Conservation (phyloP, 2,113 vertebrate genomes). For the Calonectris borealis region DNA sequence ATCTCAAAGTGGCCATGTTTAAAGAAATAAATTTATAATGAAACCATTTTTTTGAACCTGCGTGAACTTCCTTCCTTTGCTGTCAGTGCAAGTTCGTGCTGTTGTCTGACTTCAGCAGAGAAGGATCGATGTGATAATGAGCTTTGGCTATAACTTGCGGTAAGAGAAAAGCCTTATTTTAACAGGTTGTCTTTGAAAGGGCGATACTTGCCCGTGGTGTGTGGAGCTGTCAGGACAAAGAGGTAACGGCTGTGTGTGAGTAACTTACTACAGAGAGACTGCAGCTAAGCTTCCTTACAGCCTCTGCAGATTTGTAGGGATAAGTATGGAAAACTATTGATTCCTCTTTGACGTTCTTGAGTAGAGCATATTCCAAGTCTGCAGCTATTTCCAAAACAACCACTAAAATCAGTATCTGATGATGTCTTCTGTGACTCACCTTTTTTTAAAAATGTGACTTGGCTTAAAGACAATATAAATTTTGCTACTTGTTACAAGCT, state of each 20-base stretch:
- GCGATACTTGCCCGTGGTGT: too few relatives aligned
- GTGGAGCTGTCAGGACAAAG: neutral
- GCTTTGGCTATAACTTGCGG: neutral
- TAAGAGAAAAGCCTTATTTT: neutral
- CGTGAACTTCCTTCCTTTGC: neutral
- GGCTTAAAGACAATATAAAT: neutral
- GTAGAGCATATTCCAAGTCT: neutral
- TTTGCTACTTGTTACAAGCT: neutral
- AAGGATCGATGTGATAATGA: neutral
- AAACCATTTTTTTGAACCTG: neutral
- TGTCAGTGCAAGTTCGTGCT: neutral
- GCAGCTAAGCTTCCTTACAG: neutral
- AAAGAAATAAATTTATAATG: slow-evolving; percentile 65
- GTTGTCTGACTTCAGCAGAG: neutral
- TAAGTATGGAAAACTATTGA: neutral
- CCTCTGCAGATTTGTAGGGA: neutral
- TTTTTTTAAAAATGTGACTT: neutral
- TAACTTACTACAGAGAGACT: neutral
- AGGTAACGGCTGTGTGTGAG: rapidly evolving
- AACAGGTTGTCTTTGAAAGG: neutral
- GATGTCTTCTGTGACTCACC: neutral
- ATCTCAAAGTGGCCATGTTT: slow-evolving; percentile 55
- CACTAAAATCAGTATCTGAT: neutral
- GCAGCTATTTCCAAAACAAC: neutral
- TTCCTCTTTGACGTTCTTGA: neutral